These are phyloP conservation scores for Gavia stellata DNA, from an alignment of 2,113 vertebrate genomes.

Conservation along the genomic window DNA sequence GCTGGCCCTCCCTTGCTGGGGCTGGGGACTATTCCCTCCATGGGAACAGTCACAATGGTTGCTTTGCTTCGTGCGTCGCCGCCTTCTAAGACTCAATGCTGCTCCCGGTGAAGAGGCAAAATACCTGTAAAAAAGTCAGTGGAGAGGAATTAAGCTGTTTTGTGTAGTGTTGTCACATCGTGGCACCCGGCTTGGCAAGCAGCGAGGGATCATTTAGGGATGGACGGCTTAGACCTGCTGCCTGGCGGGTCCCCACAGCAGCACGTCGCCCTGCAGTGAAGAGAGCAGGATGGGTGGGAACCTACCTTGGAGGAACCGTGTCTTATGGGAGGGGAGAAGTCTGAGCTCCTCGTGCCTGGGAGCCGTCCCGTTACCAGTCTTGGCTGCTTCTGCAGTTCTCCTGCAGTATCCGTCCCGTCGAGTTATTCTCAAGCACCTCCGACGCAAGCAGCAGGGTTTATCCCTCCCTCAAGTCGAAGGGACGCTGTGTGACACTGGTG, in stretches of 20 bases:
- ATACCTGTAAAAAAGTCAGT: not conserved
- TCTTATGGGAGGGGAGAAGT: not conserved
- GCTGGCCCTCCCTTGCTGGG: not conserved
- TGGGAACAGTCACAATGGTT: not conserved
- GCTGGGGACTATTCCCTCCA: too few relatives aligned
- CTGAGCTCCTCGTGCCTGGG: not conserved
- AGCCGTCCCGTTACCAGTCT: not conserved
- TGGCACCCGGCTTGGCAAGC: not conserved
- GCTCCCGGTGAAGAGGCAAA: not conserved
- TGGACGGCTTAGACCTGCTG: not conserved
- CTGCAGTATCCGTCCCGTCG: rapidly evolving
- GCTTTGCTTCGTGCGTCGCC: not conserved
- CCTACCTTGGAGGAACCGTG: not conserved
- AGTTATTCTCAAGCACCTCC: not conserved
- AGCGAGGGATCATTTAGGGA: not conserved
- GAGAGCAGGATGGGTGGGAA: not conserved
- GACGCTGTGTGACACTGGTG: not conserved
- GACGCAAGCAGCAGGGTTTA: not conserved
- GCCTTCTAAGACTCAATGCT: not conserved
- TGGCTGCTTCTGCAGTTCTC: not conserved
- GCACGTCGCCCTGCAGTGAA: not conserved
- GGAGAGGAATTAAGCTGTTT: not conserved
- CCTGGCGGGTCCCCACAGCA: not conserved
- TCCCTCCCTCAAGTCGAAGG: not conserved
- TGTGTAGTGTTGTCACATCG: not conserved